Evolutionary conservation across 2,113 vertebrate genomes (phyloP).

Genomic region (Phyllostomus discolor): DNA sequence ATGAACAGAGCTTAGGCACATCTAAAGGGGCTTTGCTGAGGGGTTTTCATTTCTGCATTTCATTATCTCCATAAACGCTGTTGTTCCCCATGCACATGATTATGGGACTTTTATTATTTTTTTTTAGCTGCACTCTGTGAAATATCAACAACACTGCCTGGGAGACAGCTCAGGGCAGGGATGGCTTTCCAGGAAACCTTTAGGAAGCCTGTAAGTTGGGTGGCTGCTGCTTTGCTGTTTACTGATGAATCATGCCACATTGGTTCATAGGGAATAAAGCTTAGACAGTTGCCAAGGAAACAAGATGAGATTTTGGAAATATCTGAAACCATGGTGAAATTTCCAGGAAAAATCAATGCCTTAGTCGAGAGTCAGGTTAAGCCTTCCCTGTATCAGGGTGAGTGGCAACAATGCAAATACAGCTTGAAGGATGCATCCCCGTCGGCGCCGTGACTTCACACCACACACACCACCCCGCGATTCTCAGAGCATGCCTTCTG

Average conservation of each 20-base stretch:
- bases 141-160: slow-evolving; percentile 31
- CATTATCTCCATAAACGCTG: slow-evolving; percentile 74
- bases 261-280: slow-evolving; percentile 54
- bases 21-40: slow-evolving; percentile 71
- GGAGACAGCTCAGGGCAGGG: background rate
- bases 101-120: slow-evolving; percentile 44
- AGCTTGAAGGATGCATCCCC: background rate
- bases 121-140: slow-evolving; percentile 58
- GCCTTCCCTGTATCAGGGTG: slow-evolving; percentile 31
- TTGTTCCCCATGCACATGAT: slow-evolving; percentile 28
- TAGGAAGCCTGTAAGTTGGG: slow-evolving; percentile 51
- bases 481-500: background rate
- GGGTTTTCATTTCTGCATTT: slow-evolving; percentile 76
- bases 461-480: background rate
- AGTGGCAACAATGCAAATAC: background rate
- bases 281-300: slow-evolving; percentile 70
- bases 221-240: slow-evolving; percentile 48
- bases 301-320: slow-evolving; percentile 71
- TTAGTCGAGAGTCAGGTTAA: slow-evolving; percentile 53
- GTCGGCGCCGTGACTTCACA: background rate
- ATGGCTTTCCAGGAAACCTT: slow-evolving; percentile 67
- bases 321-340: slow-evolving; percentile 66
- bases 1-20: slow-evolving; percentile 81
- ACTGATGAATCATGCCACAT: slow-evolving; percentile 55
- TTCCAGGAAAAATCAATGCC: slow-evolving; percentile 74